A percentile compares a stretch with the other conserved stretches of the same genome.
Conservation (phyloP, 2,113 vertebrate genomes). For the Vimba vimba region DNA sequence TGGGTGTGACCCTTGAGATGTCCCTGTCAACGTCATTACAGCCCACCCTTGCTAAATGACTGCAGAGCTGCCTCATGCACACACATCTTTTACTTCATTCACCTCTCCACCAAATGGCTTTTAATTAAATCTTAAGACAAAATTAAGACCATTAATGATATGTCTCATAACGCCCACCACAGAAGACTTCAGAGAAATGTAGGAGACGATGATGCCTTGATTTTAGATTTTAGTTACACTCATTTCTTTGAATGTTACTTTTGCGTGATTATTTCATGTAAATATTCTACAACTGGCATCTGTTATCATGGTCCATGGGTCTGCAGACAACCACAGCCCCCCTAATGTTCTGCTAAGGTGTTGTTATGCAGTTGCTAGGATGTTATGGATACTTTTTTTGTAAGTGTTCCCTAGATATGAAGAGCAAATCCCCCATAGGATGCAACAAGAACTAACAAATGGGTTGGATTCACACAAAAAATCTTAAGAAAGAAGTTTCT, state of each 20-base stretch:
- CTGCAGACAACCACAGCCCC: too few species aligned
- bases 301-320: too few species aligned
- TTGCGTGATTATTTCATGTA: neutral
- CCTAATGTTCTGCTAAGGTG: too few species aligned
- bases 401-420: too few species aligned
- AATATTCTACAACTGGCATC: neutral
- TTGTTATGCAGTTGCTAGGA: too few species aligned
- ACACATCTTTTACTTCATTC: neutral
- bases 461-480: neutral
- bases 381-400: too few species aligned
- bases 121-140: neutral
- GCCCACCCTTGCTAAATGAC: conserved; percentile 31
- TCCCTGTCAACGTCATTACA: conserved; percentile 16
- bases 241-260: neutral
- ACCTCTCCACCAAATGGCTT: neutral
- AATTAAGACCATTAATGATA: neutral
- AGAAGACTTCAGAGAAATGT: neutral
- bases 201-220: neutral
- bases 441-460: neutral
- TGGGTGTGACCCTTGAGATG: conserved; percentile 37
- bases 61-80: neutral
- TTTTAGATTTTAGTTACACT: neutral
- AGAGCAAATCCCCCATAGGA: too few species aligned
- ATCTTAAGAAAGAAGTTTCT: neutral
- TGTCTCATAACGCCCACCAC: neutral